These are phyloP conservation scores for Antrozous pallidus DNA, from an alignment of 2,797 vertebrate genomes.

Conservation along the genomic window DNA sequence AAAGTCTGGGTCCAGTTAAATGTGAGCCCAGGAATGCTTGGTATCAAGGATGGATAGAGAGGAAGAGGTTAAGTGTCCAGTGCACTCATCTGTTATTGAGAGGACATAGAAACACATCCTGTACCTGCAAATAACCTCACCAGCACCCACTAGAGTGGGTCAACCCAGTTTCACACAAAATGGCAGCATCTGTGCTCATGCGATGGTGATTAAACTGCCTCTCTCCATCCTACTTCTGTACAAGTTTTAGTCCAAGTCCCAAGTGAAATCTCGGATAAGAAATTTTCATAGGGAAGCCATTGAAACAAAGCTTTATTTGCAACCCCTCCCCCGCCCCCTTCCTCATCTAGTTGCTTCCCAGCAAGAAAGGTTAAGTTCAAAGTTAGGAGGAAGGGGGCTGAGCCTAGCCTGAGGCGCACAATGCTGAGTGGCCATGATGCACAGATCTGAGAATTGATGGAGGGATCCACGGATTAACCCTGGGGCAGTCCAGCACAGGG, in stretches of 20 bases:
- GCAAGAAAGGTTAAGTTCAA: not conserved
- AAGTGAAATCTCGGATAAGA: not conserved
- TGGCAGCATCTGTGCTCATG: not conserved
- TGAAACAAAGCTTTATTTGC: not conserved
- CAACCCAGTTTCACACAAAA: not conserved
- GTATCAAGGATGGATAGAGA: not conserved
- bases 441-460: not conserved
- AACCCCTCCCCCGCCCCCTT: fast-evolving
- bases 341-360: not conserved
- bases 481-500: not conserved
- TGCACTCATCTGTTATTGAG: not conserved
- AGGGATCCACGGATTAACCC: not conserved
- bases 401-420: not conserved
- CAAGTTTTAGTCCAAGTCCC: not conserved
- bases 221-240: not conserved
- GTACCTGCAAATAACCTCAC: not conserved
- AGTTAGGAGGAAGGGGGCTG: not conserved
- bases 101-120: not conserved
- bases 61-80: not conserved
- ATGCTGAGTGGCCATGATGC: not conserved
- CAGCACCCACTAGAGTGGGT: not conserved
- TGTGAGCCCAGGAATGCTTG: not conserved
- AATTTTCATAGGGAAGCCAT: not conserved
- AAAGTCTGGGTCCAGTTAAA: not conserved
- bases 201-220: fast-evolving